These are phyloP conservation scores for Mareca penelope DNA, from an alignment of 2,797 vertebrate species.

Conservation along the genomic window DNA sequence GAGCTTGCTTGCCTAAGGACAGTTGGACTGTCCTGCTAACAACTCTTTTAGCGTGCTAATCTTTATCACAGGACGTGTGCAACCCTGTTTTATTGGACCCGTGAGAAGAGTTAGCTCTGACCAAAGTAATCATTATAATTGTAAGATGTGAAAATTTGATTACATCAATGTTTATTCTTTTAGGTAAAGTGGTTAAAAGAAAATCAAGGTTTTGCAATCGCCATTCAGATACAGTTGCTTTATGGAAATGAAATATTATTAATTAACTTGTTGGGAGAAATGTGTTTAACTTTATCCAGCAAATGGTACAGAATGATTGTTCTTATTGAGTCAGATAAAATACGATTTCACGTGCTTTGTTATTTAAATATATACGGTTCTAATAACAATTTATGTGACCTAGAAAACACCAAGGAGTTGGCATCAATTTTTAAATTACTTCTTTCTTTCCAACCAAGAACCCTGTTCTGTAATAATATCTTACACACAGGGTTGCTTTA, in stretches of 20 bases:
- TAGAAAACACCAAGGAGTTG: conserved; percentile 52
- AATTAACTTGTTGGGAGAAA: neutral
- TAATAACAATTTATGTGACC: conserved; percentile 63
- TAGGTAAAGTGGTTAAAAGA: neutral
- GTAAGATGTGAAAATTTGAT: neutral
- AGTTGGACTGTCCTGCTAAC: neutral
- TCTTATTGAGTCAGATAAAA: conserved; percentile 48
- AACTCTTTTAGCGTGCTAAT: neutral
- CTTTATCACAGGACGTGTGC: neutral
- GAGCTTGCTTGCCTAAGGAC: neutral
- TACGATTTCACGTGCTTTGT: conserved; percentile 17
- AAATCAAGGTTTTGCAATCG: neutral
- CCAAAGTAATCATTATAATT: neutral
- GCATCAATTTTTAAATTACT: conserved; percentile 46
- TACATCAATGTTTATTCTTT: neutral
- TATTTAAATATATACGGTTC: conserved; percentile 30
- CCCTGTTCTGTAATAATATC: conserved; percentile 59
- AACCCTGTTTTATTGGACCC: neutral
- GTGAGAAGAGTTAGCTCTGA: neutral
- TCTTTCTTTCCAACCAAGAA: conserved; percentile 55
- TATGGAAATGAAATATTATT: neutral
- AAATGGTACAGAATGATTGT: neutral
- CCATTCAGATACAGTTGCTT: neutral
- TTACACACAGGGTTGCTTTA: conserved; percentile 47
- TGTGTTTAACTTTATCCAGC: conserved; percentile 13